Percentiles rank a stretch among this genome's conserved stretches.
Evolutionary conservation across 2,113 vertebrate species (phyloP).

Genomic region (Hipposideros armiger): DNA sequence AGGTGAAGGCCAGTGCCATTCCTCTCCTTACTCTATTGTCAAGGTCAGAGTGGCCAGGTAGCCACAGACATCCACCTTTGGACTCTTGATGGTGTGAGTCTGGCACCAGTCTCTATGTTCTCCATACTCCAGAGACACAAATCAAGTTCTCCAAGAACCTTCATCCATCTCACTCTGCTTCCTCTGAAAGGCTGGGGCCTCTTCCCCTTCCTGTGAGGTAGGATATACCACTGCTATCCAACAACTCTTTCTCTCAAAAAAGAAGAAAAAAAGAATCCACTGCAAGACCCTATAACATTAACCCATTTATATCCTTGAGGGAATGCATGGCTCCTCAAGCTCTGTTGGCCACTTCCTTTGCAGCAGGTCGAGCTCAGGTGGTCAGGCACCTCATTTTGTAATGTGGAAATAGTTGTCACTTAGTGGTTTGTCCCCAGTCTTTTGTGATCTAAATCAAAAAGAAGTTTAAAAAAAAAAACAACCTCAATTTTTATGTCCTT

Average conservation of each 20-base stretch:
- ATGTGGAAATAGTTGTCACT: neutral
- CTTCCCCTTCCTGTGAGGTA: neutral
- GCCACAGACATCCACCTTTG: neutral
- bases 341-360: neutral
- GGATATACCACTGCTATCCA: neutral
- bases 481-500: neutral
- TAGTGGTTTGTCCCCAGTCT: neutral
- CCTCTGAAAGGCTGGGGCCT: neutral
- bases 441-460: slow-evolving; percentile 10
- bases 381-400: neutral
- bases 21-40: neutral
- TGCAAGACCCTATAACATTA: neutral
- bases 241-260: neutral
- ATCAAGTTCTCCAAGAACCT: neutral
- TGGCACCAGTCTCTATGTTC: neutral
- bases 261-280: neutral
- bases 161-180: neutral
- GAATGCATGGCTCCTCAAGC: neutral
- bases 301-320: neutral
- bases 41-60: neutral
- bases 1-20: neutral
- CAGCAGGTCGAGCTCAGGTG: neutral
- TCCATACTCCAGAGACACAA: neutral
- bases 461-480: neutral
- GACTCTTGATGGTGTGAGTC: neutral